Percentiles rank a stretch among this genome's conserved stretches.
Evolutionary conservation across 1,140 invertebrate genomes (phyloP).

Genomic region (Euwallacea similis): DNA sequence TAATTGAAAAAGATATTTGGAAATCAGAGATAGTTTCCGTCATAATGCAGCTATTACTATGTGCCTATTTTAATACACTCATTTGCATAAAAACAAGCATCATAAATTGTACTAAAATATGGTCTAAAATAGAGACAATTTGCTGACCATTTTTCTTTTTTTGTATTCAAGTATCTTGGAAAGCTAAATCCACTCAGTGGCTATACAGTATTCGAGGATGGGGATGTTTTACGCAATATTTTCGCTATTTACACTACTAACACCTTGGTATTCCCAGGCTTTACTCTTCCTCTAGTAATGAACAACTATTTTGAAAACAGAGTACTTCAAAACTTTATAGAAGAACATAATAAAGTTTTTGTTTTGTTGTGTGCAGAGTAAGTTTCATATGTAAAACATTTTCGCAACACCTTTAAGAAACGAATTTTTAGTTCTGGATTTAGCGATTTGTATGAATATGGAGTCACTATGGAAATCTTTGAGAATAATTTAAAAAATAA

Average conservation of each 20-base stretch:
- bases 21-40: too few relatives aligned
- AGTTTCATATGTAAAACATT: slow-evolving; percentile 19
- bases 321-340: slow-evolving; percentile 44
- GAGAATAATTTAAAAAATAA: slow-evolving; percentile 43
- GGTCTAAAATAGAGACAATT: too few relatives aligned
- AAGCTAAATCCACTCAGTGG: slow-evolving; percentile 50
- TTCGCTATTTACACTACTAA: slow-evolving; percentile 48
- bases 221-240: slow-evolving; percentile 44
- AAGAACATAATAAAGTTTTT: slow-evolving; percentile 46
- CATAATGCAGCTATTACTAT: too few relatives aligned
- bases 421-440: slow-evolving; percentile 36
- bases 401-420: background rate
- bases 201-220: slow-evolving; percentile 51
- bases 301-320: slow-evolving; percentile 42
- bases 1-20: too few relatives aligned
- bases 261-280: slow-evolving; percentile 53
- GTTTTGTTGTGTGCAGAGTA: slow-evolving; percentile 50
- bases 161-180: slow-evolving; percentile 51
- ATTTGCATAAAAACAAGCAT: too few relatives aligned
- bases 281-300: slow-evolving; percentile 51
- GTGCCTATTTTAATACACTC: too few relatives aligned
- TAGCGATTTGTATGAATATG: slow-evolving; percentile 45
- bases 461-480: slow-evolving; percentile 52
- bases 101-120: too few relatives aligned
- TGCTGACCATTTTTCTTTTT: background rate